Evolutionary conservation across 2,888 invertebrate genomes (phyloP), one percentile per base, ranked within the genome.

Genomic region (Philereme vetulata): DNA sequence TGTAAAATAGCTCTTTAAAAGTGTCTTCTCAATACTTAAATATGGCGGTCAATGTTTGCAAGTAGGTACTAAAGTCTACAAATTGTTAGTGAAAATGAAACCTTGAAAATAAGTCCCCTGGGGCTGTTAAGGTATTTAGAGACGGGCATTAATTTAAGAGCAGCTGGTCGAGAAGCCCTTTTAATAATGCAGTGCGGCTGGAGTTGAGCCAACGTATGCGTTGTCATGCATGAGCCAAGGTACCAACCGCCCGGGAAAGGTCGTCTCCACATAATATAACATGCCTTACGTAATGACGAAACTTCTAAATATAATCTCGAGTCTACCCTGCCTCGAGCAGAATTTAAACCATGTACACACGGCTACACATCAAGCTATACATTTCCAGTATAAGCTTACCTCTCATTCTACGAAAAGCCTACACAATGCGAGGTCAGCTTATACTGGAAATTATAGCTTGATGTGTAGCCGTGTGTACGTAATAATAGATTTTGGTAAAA

Each of bases 111-210:
- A 72, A 72, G 66, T 67, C 67, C 63, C 68, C 56, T 48, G 59
- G 57, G 64, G 58, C 70, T 65, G 66, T 56, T 70, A 70, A 68
- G 70, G 70, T 77, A 78, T 78, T 80, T 72, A 75, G 71, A 71
- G 68, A 63, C 62, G 62, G 66, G 66, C 70, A 74, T 80, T 75
- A 80, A 80, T 84, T 83, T 79, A 79, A 82, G 81, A 77, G 79
- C 72, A 65, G 61, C 67, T 60, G 70, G 79, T 77, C 69, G 75
- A 76, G 73, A 67, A 70, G 72, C 67, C 75, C 68, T 68, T 73
- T 88, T 83, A 86, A 85, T 86, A 86, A 88, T 88, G 84, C 83
- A 87, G 54, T 71, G 66, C 52, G 44, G 61, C 65, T 62, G 72
- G 70, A 69, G 72, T 68, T 55, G 51, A 56, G 62, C 61, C 62